phyloP scores from a whole-genome alignment of 2,113 vertebrate genomes.

The Antennarius striatus region DNA sequence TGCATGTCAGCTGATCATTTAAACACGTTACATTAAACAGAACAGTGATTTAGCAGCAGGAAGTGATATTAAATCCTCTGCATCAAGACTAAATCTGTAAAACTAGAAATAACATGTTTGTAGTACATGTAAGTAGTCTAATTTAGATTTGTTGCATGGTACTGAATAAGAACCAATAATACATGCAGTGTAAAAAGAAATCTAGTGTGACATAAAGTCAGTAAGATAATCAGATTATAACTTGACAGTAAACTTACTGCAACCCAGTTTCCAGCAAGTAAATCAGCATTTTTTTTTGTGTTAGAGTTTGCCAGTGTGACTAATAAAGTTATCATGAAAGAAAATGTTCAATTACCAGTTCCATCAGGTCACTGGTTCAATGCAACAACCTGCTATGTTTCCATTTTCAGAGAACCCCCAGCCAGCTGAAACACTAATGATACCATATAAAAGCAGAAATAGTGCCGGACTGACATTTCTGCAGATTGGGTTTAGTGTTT shows the following conservation, averaged over 20 bases:
- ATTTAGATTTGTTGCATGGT: slow-evolving; percentile 1
- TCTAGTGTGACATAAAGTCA: background rate
- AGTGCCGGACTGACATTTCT: slow-evolving; percentile 75
- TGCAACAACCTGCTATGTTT: slow-evolving; percentile 50
- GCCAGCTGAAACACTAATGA: slow-evolving; percentile 59
- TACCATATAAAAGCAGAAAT: slow-evolving; percentile 68
- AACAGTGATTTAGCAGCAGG: too few species aligned
- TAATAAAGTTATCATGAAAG: slow-evolving; percentile 54
- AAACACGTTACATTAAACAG: too few species aligned
- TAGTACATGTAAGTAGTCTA: too few species aligned
- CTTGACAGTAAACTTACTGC: slow-evolving; percentile 16
- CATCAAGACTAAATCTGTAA: too few species aligned
- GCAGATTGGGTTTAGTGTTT: slow-evolving; percentile 68
- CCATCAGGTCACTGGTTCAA: slow-evolving; percentile 35
- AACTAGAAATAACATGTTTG: too few species aligned
- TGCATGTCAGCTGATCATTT: too few species aligned
- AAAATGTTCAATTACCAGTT: slow-evolving; percentile 50
- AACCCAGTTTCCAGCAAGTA: slow-evolving; percentile 15
- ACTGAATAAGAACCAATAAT: background rate
- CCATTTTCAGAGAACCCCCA: slow-evolving; percentile 50
- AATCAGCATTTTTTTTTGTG: slow-evolving; percentile 1
- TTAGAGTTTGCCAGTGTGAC: slow-evolving; percentile 14
- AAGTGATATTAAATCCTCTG: too few species aligned
- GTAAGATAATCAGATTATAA: slow-evolving; percentile 3
- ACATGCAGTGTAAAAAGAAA: background rate